Evolutionary conservation across 2,797 vertebrate genomes (phyloP).

Genomic region (Meda fulgida): DNA sequence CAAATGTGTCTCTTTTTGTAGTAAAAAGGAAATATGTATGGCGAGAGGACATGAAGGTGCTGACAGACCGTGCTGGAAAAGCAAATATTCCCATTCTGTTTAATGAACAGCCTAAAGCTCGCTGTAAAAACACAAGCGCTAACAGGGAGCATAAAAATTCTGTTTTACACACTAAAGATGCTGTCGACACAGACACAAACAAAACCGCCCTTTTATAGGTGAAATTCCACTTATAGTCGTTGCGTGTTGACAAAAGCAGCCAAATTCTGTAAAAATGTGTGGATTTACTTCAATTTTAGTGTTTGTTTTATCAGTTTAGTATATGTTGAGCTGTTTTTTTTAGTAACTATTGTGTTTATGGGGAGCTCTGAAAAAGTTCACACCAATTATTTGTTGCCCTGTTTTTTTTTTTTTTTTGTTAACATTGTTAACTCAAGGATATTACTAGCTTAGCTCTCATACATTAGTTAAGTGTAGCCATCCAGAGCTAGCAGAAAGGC

Average conservation of each 20-base stretch:
- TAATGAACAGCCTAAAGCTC: conserved; percentile 67
- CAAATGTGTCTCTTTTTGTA: conserved; percentile 53
- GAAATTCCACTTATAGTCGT: background rate
- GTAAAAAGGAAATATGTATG: conserved; percentile 57
- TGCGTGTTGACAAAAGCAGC: background rate
- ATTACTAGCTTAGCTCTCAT: conserved; percentile 33
- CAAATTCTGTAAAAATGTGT: conserved; percentile 12
- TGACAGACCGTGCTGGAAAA: conserved; percentile 63
- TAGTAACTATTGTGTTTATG: conserved; percentile 3
- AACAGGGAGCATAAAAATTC: conserved; percentile 61
- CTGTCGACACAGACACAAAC: conserved; percentile 46
- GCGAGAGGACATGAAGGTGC: conserved; percentile 53
- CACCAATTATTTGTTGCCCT: background rate
- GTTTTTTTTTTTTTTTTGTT: background rate
- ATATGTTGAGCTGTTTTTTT: background rate
- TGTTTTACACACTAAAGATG: conserved; percentile 52
- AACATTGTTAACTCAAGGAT: conserved; percentile 31
- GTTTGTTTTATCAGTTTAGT: conserved; percentile 7
- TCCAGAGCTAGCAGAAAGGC: conserved; percentile 52
- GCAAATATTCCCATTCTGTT: conserved; percentile 60
- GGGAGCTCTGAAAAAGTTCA: background rate
- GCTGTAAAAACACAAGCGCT: conserved; percentile 66
- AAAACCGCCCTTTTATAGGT: conserved; percentile 25
- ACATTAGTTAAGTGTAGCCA: conserved; percentile 52
- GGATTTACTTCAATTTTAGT: background rate